Percentiles rank a stretch among this genome's conserved stretches.
These are phyloP conservation scores for Triops longicaudatus DNA, from an alignment of 1,140 invertebrate genomes.

Conservation along the genomic window DNA sequence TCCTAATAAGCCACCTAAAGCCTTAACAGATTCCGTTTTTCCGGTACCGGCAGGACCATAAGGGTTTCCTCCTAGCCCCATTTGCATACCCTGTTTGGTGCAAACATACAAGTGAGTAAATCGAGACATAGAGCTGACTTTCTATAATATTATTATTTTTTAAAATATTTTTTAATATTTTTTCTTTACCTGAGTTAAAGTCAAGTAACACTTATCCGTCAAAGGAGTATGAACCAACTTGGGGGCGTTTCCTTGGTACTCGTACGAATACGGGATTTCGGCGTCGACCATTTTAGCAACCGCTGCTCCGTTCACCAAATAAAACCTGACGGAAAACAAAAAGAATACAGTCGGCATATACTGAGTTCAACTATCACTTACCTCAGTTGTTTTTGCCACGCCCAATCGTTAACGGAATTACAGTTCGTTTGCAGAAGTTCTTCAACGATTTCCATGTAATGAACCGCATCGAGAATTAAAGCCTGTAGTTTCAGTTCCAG, in stretches of 20 bases:
- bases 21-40: constrained; percentile 96
- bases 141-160: too few relatives aligned
- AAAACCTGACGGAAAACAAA: constrained; percentile 38
- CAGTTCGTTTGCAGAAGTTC: constrained; percentile 60
- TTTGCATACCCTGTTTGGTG: constrained; percentile 64
- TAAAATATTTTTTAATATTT: too few relatives aligned
- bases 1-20: constrained; percentile 78
- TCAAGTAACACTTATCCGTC: constrained; percentile 92
- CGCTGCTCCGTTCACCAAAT: constrained; percentile 41
- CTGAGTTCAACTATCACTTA: constrained; percentile 37
- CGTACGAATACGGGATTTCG: constrained; percentile 90
- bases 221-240: constrained; percentile 87
- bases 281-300: constrained; percentile 67
- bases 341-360: constrained; percentile 4
- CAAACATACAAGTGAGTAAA: constrained; percentile 27
- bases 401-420: constrained; percentile 64
- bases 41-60: constrained; percentile 98
- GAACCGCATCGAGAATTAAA: constrained; percentile 87
- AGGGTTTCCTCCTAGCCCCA: constrained; percentile 95
- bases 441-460: constrained; percentile 75
- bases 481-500: constrained; percentile 52
- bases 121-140: too few relatives aligned
- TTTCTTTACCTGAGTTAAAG: constrained; percentile 68
- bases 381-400: constrained; percentile 92
- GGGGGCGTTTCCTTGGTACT: constrained; percentile 88